A percentile compares a stretch with the other conserved stretches of the same genome.
phyloP scores from a whole-genome alignment of 2,113 vertebrate genomes.

The Osmerus eperlanus region DNA sequence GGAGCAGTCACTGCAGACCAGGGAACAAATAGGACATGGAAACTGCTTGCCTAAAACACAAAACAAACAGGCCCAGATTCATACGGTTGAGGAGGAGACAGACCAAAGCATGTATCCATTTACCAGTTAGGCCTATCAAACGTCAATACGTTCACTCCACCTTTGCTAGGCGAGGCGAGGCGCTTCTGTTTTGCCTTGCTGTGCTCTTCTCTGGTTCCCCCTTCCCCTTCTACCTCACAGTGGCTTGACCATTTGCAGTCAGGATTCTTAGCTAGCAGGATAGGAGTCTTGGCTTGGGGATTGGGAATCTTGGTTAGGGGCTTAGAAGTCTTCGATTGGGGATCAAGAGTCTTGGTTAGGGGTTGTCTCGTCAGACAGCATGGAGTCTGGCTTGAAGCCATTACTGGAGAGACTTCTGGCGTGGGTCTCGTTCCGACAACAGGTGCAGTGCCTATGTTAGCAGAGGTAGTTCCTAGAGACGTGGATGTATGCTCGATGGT shows the following conservation, averaged over 20 bases:
- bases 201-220: slow-evolving; percentile 10
- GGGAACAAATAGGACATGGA: slow-evolving; percentile 85
- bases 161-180: slow-evolving; percentile 29
- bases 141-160: slow-evolving; percentile 19
- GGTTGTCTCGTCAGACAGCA: background rate
- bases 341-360: background rate
- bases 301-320: background rate
- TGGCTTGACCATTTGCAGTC: background rate
- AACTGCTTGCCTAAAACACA: slow-evolving; percentile 61
- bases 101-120: background rate
- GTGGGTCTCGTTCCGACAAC: no score
- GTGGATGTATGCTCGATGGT: no score
- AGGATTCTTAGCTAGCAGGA: no score
- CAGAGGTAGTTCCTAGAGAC: no score
- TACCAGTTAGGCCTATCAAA: background rate
- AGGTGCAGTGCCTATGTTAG: no score
- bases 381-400: no score
- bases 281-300: background rate
- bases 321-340: background rate
- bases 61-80: background rate
- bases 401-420: background rate
- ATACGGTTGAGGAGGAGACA: background rate
- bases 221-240: background rate
- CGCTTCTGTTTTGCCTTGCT: slow-evolving; percentile 42
- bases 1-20: slow-evolving; percentile 65